These are phyloP conservation scores for Drosophila pseudotakahashii DNA, from an alignment of 2,888 invertebrate genomes.

Conservation along the genomic window DNA sequence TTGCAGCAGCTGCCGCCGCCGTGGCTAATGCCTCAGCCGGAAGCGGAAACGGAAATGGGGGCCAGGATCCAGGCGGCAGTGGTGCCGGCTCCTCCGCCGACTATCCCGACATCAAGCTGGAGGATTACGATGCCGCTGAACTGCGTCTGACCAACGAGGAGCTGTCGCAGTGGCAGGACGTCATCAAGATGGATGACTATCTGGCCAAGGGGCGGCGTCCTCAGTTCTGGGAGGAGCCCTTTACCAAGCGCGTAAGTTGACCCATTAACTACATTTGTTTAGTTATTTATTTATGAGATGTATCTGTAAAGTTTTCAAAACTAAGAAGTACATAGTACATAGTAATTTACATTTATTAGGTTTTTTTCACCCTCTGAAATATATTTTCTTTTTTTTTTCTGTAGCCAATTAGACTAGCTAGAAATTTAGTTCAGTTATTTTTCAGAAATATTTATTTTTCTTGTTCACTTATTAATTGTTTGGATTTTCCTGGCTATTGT, in stretches of 20 bases:
- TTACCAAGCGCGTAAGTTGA: constrained; percentile 88
- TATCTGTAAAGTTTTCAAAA: too few relatives aligned
- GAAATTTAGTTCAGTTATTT: background rate
- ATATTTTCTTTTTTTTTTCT: too few relatives aligned
- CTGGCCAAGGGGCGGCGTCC: constrained; percentile 93
- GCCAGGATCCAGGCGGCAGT: constrained; percentile 10
- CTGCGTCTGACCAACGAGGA: constrained; percentile 81
- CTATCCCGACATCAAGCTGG: constrained; percentile 75
- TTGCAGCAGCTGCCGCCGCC: constrained; percentile 58
- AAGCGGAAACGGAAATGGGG: constrained; percentile 21
- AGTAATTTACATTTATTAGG: too few relatives aligned
- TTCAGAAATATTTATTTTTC: too few relatives aligned
- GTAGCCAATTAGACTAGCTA: background rate
- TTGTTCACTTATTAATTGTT: too few relatives aligned
- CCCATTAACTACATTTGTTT: too few relatives aligned
- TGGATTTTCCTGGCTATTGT: too few relatives aligned
- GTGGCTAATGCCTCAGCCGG: constrained; percentile 47
- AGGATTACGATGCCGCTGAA: constrained; percentile 80
- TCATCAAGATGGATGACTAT: constrained; percentile 94
- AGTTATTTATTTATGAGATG: too few relatives aligned
- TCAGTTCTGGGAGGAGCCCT: constrained; percentile 97
- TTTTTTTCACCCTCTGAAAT: too few relatives aligned
- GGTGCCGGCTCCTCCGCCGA: constrained; percentile 53
- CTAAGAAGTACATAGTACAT: too few relatives aligned
- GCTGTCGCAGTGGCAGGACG: constrained; percentile 86